Evolutionary conservation across 2,888 invertebrate species (phyloP).

Genomic region (Patella caerulea): DNA sequence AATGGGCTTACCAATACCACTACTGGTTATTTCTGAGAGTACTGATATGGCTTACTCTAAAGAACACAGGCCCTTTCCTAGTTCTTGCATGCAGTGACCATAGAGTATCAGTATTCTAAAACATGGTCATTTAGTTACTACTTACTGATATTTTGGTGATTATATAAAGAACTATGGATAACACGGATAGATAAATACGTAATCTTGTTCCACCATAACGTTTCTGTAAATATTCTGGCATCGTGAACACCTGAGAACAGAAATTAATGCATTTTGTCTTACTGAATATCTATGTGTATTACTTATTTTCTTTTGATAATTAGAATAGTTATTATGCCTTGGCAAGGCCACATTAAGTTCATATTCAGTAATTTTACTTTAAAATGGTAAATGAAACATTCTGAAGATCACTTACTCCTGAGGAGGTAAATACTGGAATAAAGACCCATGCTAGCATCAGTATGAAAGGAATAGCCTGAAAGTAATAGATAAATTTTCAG

Average conservation of each 20-base stretch:
- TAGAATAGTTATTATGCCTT: too few species aligned
- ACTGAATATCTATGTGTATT: too few species aligned
- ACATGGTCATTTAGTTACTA: background rate
- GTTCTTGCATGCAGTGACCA: too few species aligned
- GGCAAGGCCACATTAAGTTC: too few species aligned
- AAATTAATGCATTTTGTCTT: background rate
- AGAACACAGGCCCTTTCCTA: too few species aligned
- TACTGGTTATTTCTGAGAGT: too few species aligned
- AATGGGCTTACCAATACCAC: too few species aligned
- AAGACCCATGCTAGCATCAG: constrained; percentile 52
- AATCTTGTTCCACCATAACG: constrained; percentile 35
- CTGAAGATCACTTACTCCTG: constrained; percentile 41
- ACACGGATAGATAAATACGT: constrained; percentile 29
- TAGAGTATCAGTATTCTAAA: too few species aligned
- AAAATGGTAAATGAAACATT: too few species aligned
- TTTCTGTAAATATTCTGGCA: constrained; percentile 36
- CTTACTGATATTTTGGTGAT: constrained; percentile 34
- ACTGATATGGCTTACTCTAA: too few species aligned
- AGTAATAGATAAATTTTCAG: background rate
- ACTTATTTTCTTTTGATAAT: too few species aligned
- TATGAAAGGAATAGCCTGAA: constrained; percentile 49
- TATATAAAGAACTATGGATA: constrained; percentile 35
- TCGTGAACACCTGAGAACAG: constrained; percentile 33
- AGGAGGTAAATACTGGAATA: constrained; percentile 53
- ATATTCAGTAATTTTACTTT: too few species aligned